A percentile compares a stretch with the other conserved stretches of the same genome.
These are phyloP conservation scores for Tridacna gigas DNA, from an alignment of 2,888 invertebrate species.

Conservation along the genomic window DNA sequence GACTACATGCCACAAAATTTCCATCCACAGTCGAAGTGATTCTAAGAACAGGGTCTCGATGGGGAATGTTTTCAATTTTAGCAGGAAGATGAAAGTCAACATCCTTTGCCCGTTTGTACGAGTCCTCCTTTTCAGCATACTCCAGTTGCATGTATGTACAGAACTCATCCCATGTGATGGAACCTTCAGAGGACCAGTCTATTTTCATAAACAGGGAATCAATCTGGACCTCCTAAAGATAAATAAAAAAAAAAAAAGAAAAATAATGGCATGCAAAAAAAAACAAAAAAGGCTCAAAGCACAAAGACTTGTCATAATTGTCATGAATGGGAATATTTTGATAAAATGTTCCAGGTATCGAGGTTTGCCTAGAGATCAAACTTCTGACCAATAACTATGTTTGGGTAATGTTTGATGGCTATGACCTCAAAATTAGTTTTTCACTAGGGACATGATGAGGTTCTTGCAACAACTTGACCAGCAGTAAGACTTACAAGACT, in stretches of 20 bases:
- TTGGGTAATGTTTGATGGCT: too few species aligned
- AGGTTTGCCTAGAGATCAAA: too few species aligned
- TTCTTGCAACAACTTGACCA: too few species aligned
- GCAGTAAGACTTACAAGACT: too few species aligned
- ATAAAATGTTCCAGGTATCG: too few species aligned
- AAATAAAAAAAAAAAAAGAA: background rate
- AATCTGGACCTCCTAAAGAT: slow-evolving; percentile 80
- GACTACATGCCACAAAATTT: slow-evolving; percentile 83
- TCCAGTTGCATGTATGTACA: slow-evolving; percentile 85
- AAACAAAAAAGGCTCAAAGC: too few species aligned
- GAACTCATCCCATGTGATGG: slow-evolving; percentile 85
- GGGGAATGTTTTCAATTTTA: slow-evolving; percentile 82
- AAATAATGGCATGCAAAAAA: too few species aligned
- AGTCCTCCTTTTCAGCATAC: slow-evolving; percentile 85
- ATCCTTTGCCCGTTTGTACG: slow-evolving; percentile 82
- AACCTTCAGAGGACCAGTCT: slow-evolving; percentile 84
- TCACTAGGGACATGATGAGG: too few species aligned
- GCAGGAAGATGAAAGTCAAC: slow-evolving; percentile 84
- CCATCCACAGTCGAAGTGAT: slow-evolving; percentile 83
- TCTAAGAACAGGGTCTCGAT: slow-evolving; percentile 83
- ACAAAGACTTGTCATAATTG: too few species aligned
- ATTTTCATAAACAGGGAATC: slow-evolving; percentile 85
- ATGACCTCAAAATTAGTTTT: too few species aligned
- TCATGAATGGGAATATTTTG: too few species aligned
- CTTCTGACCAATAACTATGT: too few species aligned